Base-by-base conservation (phyloP, 1,140 invertebrate genomes). In the Sminthurides bifidus region DNA sequence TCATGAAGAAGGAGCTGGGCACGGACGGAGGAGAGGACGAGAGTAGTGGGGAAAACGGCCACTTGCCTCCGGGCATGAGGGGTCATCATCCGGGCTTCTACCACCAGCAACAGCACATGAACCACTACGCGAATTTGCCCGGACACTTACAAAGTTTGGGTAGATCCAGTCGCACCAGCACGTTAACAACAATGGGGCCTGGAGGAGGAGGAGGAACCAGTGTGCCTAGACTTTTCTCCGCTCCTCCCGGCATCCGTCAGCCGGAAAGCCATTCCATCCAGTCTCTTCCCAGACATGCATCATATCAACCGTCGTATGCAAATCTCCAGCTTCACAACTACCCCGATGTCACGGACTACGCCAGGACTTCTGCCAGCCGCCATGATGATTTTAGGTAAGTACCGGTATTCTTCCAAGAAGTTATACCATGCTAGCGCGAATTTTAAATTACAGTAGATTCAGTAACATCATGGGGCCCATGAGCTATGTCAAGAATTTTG, bases 1-100 rank as follows among this genome's bases (percentile, higher is more conserved):
- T 96, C 6, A 83, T 93, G 54, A 94, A 94, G 70, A 81, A 89
- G 48, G 88, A 92, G 66, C 77, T 91, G 61, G 40, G 40, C 6
- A 79, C 85, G 35, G 87, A 92, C n/a, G 62, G 90, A 92, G 65
- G 85, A 87, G 65, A 79, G 75, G 79, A 81, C 59, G 65, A 67
- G 21, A 60, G 52, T 35, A 59, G 63, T 43, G 58, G 53, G 29
- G 62, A 65, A 30, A 61, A 66, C 41, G 61, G 48, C 49, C 53
- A 55, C 15, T 21, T 31, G 17, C 81, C 40, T 60, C n/a, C 48
- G 44, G 71, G 66, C 23, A 71, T 73, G 31, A 53, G 71, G 72
- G 53, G 64, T 72, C n/a, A n/a, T 33, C 40, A 43, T 29, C 44
- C 54, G 29, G 30, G 31, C 14, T 23, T 10, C 15, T 48, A 52